Evolutionary conservation across 2,888 invertebrate species (phyloP), one percentile per base, ranked within the genome.

Genomic region (Polyommatus iphigenia): DNA sequence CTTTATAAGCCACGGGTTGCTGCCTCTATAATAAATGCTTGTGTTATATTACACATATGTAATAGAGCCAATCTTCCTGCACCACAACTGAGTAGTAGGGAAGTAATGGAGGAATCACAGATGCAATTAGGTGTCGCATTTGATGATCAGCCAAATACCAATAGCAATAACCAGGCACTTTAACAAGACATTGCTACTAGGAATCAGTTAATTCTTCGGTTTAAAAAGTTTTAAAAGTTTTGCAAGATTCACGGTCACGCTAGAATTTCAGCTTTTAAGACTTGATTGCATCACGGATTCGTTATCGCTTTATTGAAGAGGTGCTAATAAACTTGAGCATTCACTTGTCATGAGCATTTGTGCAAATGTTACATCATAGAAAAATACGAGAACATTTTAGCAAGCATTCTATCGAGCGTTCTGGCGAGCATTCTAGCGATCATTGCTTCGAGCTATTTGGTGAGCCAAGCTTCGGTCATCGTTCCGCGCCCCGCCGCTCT

Each of bases 301-400:
- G 24, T 24, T 24, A 24, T 24, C 24, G 24, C 24, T 24, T 24
- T 24, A 24, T 24, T 24, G 1, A 1, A 1, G 1, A 24, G 24
- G 36, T 36, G 36, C 36, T 36, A 6, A 36, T 36, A 36, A 36
- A 36, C 36, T 36, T 36, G 36, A 36, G 82, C 83, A n/a, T n/a
- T 83, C 83, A 82, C 32, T 36, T 83, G 71, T 72, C 32, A 67
- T 76, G 78, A 78, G 57, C 71, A 73, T 59, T 73, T 78, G 79
- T 80, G 29, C 41, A 2, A 24, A 54, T 54, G 24, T 75, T 75
- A 29, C 41, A 75, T 73, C 24, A 50, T 20, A 50, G 20, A 73
- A 50, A 73, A 50, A 46, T 73, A 73, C 73, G 73, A 73, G 20
- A 73, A 41, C 50, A 41, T 73, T 46, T 73, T 10, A 73, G 50